These are phyloP conservation scores for Epiperipatus broadwayi DNA, from an alignment of 2,888 invertebrate species.

Conservation along the genomic window DNA sequence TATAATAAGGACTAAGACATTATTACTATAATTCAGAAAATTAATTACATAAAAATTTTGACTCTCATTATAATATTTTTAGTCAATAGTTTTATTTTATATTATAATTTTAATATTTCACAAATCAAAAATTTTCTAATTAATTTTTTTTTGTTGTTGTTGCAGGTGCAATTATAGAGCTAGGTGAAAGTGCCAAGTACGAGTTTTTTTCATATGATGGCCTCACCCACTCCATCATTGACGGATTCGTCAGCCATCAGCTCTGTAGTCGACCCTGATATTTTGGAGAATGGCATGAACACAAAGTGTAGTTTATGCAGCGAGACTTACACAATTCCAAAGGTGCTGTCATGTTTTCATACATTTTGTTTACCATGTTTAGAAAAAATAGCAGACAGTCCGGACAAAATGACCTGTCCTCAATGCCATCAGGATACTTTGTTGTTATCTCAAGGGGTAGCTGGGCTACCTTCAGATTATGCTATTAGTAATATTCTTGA, in stretches of 20 bases:
- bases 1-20: no score
- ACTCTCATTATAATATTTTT: no score
- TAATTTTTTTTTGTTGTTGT: no score
- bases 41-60: no score
- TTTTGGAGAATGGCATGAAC: no score
- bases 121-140: no score
- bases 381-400: constrained; percentile 47
- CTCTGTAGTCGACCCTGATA: constrained; percentile 14
- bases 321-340: constrained; percentile 51
- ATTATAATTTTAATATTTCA: no score
- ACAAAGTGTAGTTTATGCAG: constrained; percentile 47
- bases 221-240: constrained; percentile 25
- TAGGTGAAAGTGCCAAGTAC: no score
- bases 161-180: no score
- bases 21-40: no score
- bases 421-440: constrained; percentile 34
- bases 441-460: constrained; percentile 38
- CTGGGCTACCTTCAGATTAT: constrained; percentile 46
- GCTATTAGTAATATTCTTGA: constrained; percentile 34
- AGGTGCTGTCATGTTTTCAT: constrained; percentile 58
- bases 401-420: constrained; percentile 55
- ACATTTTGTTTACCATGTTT: constrained; percentile 63
- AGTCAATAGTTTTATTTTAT: no score
- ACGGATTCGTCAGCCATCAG: constrained; percentile 20
- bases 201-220: no score